Evolutionary conservation across 2,888 invertebrate species (phyloP).

Genomic region (Arrhopalites spinosus): DNA sequence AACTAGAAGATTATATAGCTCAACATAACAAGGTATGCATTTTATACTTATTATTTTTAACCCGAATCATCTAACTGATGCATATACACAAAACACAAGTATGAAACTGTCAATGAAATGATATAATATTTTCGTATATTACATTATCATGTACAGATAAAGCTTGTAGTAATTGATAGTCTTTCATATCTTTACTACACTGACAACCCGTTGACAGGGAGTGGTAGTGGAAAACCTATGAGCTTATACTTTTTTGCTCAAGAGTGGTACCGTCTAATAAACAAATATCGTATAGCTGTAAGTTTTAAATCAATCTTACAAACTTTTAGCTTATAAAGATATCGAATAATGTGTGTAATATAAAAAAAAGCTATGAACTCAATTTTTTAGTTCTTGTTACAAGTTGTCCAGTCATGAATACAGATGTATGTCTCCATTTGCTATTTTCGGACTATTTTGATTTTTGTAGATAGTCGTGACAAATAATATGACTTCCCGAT

Average conservation of each 20-base stretch:
- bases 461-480: constrained; percentile 43
- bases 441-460: neutral
- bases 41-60: too few species aligned
- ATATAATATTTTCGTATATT: neutral
- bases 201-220: constrained; percentile 18
- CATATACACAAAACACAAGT: neutral
- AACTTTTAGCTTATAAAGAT: neutral
- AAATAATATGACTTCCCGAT: constrained; percentile 47
- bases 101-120: neutral
- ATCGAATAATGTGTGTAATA: neutral
- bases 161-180: constrained; percentile 48
- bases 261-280: constrained; percentile 39
- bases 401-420: neutral
- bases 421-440: too few species aligned
- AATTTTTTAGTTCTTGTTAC: neutral
- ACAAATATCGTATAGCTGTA: constrained; percentile 40
- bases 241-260: constrained; percentile 43
- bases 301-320: too few species aligned
- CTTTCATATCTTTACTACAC: constrained; percentile 45
- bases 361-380: neutral
- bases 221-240: constrained; percentile 26
- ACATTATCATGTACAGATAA: constrained; percentile 35
- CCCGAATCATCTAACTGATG: too few species aligned
- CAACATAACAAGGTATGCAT: constrained; percentile 11
- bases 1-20: constrained; percentile 8